phyloP scores from a whole-genome alignment of 2,113 vertebrate genomes.

The Ibidorhyncha struthersii region DNA sequence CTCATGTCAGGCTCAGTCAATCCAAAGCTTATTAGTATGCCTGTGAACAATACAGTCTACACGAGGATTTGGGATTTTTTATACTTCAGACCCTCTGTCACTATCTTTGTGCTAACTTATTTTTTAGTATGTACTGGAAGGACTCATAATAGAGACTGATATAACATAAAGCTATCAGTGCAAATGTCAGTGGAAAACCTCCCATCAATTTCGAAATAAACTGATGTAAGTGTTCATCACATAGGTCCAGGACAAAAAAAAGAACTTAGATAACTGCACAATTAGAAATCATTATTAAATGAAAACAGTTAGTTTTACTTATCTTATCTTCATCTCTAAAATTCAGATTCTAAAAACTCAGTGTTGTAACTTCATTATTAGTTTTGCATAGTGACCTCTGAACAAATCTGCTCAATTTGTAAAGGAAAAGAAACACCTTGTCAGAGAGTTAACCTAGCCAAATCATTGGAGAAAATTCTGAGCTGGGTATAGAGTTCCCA shows the following conservation, averaged over 20 bases:
- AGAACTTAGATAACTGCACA: accelerated
- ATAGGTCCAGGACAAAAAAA: not conserved
- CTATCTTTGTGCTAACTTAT: not conserved
- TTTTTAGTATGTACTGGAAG: not conserved
- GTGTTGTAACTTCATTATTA: not conserved
- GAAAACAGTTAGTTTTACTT: not conserved
- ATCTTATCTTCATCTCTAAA: not conserved
- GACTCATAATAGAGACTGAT: not conserved
- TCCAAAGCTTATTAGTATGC: not conserved
- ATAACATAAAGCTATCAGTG: not conserved
- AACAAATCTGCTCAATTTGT: not conserved
- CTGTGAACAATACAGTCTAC: not conserved
- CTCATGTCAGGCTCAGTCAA: not conserved
- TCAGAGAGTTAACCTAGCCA: accelerated
- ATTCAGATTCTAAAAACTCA: not conserved
- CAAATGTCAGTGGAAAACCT: not conserved
- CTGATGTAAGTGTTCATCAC: not conserved
- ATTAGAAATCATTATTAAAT: not conserved
- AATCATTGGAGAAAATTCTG: not conserved
- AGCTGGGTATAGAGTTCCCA: not conserved
- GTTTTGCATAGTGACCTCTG: not conserved
- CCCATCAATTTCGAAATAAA: not conserved
- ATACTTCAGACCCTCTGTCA: not conserved
- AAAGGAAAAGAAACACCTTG: not conserved
- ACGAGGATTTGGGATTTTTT: not conserved